phyloP scores from a whole-genome alignment of 2,888 invertebrate genomes.

The Stramonita haemastoma region DNA sequence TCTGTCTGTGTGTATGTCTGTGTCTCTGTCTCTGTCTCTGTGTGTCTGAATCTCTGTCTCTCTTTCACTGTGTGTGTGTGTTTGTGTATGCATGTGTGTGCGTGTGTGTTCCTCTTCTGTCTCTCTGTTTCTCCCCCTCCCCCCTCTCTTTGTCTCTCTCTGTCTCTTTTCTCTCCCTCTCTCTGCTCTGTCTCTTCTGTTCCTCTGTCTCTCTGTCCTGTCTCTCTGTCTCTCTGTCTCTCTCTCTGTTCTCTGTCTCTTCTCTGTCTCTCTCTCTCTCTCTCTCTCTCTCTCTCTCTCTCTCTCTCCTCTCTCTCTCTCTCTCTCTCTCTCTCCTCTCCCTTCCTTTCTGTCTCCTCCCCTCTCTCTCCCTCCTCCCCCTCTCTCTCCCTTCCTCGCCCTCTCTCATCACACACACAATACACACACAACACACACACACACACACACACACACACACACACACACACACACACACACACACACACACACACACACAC shows the following conservation, averaged over 20 bases:
- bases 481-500: too few species aligned
- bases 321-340: too few species aligned
- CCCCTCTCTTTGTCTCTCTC: neutral
- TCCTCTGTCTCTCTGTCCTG: neutral
- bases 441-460: too few species aligned
- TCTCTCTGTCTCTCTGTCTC: neutral
- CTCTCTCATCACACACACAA: too few species aligned
- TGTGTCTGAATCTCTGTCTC: neutral
- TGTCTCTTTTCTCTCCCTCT: neutral
- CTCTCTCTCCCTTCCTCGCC: too few species aligned
- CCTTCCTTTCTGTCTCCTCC: too few species aligned
- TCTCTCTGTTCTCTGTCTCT: neutral
- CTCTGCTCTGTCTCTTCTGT: neutral
- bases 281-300: too few species aligned
- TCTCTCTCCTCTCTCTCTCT: too few species aligned
- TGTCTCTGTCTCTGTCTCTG: neutral
- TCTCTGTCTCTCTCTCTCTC: too few species aligned
- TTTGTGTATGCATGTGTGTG: neutral
- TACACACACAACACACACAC: too few species aligned
- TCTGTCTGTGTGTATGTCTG: neutral
- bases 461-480: too few species aligned
- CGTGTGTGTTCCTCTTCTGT: neutral
- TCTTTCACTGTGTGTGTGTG: neutral
- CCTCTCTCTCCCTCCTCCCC: too few species aligned
- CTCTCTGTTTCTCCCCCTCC: neutral